Conservation (phyloP, 1,140 invertebrate genomes). For the Drosophila aff. region DNA sequence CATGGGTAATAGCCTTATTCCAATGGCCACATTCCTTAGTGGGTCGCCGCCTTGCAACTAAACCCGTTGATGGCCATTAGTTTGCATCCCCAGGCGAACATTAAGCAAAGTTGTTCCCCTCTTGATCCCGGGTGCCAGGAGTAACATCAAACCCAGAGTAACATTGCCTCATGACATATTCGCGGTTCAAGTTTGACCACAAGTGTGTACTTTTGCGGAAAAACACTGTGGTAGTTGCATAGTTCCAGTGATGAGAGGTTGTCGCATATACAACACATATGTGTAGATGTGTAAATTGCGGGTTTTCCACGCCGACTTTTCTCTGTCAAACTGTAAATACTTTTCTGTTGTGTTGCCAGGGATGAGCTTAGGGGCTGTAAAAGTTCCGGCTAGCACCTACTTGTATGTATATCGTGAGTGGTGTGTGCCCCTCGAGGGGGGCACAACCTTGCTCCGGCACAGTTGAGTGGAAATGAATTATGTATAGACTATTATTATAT, state of each 20-base stretch:
- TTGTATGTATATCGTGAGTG: background rate
- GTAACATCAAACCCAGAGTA: slow-evolving; percentile 20
- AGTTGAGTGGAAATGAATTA: slow-evolving; percentile 39
- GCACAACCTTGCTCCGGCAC: slow-evolving; percentile 17
- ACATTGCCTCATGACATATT: slow-evolving; percentile 31
- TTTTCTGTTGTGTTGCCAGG: slow-evolving; percentile 65
- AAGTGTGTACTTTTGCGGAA: slow-evolving; percentile 55
- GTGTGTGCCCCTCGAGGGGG: background rate
- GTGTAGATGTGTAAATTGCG: slow-evolving; percentile 34
- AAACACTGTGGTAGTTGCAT: slow-evolving; percentile 41
- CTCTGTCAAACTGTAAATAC: slow-evolving; percentile 53
- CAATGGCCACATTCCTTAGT: slow-evolving; percentile 13
- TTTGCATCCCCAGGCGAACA: slow-evolving; percentile 21
- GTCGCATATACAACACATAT: background rate
- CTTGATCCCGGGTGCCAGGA: background rate
- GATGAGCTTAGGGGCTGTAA: slow-evolving; percentile 42
- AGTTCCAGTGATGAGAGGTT: slow-evolving; percentile 5
- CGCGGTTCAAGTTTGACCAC: slow-evolving; percentile 1
- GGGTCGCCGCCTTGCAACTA: slow-evolving; percentile 28
- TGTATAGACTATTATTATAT: slow-evolving; percentile 38
- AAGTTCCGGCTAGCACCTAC: slow-evolving; percentile 38
- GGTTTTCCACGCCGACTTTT: slow-evolving; percentile 63
- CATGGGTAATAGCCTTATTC: slow-evolving; percentile 3
- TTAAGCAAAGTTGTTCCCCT: slow-evolving; percentile 16
- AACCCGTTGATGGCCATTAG: slow-evolving; percentile 40